phyloP scores from a whole-genome alignment of 1,140 invertebrate genomes.

The Sitobion miscanthi region DNA sequence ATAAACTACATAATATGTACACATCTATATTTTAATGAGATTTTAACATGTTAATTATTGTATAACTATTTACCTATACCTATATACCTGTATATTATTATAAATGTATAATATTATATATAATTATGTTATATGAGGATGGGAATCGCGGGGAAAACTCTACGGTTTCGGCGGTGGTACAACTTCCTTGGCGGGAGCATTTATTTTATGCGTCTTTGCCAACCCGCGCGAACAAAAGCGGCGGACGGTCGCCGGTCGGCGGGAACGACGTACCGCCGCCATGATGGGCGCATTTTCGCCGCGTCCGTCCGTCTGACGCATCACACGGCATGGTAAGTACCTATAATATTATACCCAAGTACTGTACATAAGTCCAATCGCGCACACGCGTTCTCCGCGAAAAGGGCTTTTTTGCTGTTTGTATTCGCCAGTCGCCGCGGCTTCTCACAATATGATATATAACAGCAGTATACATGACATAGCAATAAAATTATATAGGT shows the following conservation, averaged over 20 bases:
- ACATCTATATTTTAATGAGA: no score
- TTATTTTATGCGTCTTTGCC: neutral
- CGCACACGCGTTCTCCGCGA: neutral
- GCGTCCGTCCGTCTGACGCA: neutral
- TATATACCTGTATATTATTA: no score
- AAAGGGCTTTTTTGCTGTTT: neutral
- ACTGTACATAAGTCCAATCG: neutral
- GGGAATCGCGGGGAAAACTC: neutral
- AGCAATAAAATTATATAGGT: neutral
- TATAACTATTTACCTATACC: no score
- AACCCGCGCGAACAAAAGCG: neutral
- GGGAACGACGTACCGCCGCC: neutral
- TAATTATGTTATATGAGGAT: no score
- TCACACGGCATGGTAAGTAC: no score
- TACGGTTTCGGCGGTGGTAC: neutral
- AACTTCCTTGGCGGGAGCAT: neutral
- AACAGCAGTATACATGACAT: neutral
- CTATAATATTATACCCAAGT: neutral
- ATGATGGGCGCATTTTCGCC: neutral
- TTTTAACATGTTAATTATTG: no score
- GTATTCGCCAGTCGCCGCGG: neutral
- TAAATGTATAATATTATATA: no score
- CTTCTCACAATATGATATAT: neutral
- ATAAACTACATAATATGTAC: no score
- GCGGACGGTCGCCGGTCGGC: neutral